These are phyloP conservation scores for Drosophila fuyamai DNA, from an alignment of 1,140 invertebrate species.

Conservation along the genomic window DNA sequence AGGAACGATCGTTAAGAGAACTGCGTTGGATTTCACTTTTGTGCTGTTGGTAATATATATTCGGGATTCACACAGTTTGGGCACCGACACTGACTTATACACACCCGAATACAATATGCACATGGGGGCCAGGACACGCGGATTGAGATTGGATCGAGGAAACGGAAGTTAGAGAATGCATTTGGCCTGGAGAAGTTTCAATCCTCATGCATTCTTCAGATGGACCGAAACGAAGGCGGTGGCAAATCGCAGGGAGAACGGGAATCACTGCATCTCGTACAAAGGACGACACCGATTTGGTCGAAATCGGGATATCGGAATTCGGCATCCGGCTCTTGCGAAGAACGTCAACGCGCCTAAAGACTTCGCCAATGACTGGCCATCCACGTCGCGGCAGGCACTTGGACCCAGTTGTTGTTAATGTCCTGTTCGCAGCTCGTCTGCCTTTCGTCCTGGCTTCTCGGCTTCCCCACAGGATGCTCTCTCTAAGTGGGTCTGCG, in stretches of 20 bases:
- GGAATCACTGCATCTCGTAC: conserved; percentile 29
- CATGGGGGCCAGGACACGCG: conserved; percentile 15
- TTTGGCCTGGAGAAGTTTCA: conserved; percentile 6
- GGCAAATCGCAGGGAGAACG: conserved; percentile 19
- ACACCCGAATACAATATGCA: conserved; percentile 23
- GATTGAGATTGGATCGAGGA: conserved; percentile 29
- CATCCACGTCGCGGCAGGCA: conserved; percentile 27
- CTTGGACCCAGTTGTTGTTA: conserved; percentile 47
- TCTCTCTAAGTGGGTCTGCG: conserved; percentile 18
- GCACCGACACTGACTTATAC: conserved; percentile 8
- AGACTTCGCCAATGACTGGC: conserved; percentile 78
- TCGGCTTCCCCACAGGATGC: conserved; percentile 28
- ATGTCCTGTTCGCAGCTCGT: conserved; percentile 20
- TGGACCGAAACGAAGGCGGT: conserved; percentile 27
- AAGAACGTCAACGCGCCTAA: conserved; percentile 63
- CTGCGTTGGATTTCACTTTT: background rate
- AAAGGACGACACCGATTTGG: conserved; percentile 39
- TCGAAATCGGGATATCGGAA: conserved; percentile 16
- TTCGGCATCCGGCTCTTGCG: conserved; percentile 30
- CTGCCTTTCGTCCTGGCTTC: background rate
- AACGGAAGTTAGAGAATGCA: conserved; percentile 22
- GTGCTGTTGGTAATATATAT: background rate
- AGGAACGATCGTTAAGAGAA: conserved; percentile 44
- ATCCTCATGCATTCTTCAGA: conserved; percentile 38
- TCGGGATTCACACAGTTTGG: conserved; percentile 12